These are phyloP conservation scores for Ooceraea biroi DNA, from an alignment of 1,140 invertebrate species.

Conservation along the genomic window DNA sequence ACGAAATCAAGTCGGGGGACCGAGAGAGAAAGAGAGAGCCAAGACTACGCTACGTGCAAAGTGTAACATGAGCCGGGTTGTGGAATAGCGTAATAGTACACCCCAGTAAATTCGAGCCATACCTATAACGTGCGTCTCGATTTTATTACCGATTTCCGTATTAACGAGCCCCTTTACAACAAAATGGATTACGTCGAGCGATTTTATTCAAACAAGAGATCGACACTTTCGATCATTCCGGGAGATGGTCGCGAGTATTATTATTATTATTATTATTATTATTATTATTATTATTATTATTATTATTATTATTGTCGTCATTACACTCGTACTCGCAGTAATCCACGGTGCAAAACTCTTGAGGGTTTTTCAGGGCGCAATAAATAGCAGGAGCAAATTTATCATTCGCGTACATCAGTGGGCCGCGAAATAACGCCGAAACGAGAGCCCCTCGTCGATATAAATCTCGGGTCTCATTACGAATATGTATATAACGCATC, in stretches of 20 bases:
- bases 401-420: conserved; percentile 43
- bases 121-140: conserved; percentile 7
- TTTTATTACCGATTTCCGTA: conserved; percentile 45
- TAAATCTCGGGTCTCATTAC: conserved; percentile 72
- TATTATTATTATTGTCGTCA: too few species aligned
- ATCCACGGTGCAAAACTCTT: too few species aligned
- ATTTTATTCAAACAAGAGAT: neutral
- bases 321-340: too few species aligned
- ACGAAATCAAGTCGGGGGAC: conserved; percentile 28
- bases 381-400: conserved; percentile 48
- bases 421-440: conserved; percentile 37
- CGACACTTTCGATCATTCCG: neutral
- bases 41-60: conserved; percentile 46
- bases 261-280: neutral
- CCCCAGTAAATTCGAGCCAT: conserved; percentile 30
- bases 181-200: neutral
- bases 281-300: neutral
- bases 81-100: conserved; percentile 43
- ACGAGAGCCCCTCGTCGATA: conserved; percentile 41
- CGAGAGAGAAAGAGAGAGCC: neutral
- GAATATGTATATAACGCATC: conserved; percentile 69
- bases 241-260: neutral
- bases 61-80: conserved; percentile 41
- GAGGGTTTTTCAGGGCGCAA: neutral
- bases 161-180: conserved; percentile 11